Evolutionary conservation across 2,797 vertebrate species (phyloP).

Genomic region (Sternarchorhynchus goeldii): DNA sequence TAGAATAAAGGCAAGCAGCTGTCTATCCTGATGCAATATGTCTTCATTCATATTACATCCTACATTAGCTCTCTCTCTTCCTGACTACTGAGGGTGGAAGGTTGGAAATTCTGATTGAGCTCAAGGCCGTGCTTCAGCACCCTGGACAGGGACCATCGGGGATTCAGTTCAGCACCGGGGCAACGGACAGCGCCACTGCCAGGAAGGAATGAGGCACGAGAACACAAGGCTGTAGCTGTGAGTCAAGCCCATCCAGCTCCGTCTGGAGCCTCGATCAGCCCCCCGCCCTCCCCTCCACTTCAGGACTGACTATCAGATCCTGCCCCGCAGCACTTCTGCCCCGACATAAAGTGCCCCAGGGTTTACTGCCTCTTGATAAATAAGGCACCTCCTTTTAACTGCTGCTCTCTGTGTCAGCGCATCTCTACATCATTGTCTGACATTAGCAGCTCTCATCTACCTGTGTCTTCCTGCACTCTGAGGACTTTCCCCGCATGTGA

Average conservation of each 20-base stretch:
- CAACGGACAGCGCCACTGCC: too few species aligned
- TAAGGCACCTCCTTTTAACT: slow-evolving; percentile 37
- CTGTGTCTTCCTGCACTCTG: slow-evolving; percentile 15
- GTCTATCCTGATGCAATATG: slow-evolving; percentile 1
- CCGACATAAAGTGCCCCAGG: slow-evolving; percentile 67
- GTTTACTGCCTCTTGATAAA: slow-evolving; percentile 53
- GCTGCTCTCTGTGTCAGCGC: slow-evolving; percentile 35
- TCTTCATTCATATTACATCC: slow-evolving; percentile 13
- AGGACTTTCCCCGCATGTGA: slow-evolving; percentile 5
- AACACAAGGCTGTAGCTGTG: too few species aligned
- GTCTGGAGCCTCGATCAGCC: too few species aligned
- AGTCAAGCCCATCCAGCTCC: too few species aligned
- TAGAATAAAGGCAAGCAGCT: slow-evolving; percentile 31
- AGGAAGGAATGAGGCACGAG: too few species aligned
- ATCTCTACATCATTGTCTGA: slow-evolving; percentile 32
- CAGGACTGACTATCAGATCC: slow-evolving; percentile 48
- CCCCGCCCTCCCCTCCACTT: slow-evolving; percentile 32
- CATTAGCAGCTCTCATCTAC: not conserved
- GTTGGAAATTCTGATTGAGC: too few species aligned
- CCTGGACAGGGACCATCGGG: too few species aligned
- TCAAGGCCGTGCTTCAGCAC: too few species aligned
- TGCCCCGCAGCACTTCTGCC: slow-evolving; percentile 45
- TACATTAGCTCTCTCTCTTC: slow-evolving; percentile 9
- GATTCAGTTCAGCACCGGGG: too few species aligned
- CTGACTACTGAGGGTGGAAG: too few species aligned